Percentiles rank a stretch among this genome's conserved stretches.
Conservation (phyloP, 1,140 invertebrate genomes). For the Triops longicaudatus region DNA sequence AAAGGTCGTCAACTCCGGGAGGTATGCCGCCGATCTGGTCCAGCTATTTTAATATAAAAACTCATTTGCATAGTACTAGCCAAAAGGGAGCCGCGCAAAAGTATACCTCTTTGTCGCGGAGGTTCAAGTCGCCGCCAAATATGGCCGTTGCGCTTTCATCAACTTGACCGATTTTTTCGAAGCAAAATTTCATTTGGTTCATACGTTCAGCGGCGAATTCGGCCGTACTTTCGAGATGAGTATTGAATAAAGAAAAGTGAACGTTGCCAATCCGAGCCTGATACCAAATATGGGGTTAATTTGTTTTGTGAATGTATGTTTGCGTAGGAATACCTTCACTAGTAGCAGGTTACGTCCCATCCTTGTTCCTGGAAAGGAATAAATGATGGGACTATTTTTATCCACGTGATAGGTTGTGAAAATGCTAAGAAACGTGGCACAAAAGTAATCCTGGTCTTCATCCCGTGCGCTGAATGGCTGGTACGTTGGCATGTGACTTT, state of each 20-base stretch:
- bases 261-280: slow-evolving; percentile 44
- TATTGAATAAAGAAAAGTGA: slow-evolving; percentile 45
- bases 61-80: not conserved
- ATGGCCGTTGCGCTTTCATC: slow-evolving; percentile 42
- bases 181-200: slow-evolving; percentile 43
- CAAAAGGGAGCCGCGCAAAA: slow-evolving; percentile 4
- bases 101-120: slow-evolving; percentile 50
- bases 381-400: slow-evolving; percentile 40
- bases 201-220: slow-evolving; percentile 42
- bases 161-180: slow-evolving; percentile 38
- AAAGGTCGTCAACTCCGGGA: slow-evolving; percentile 44
- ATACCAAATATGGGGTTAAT: slow-evolving; percentile 16
- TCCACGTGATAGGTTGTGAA: slow-evolving; percentile 37
- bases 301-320: not conserved
- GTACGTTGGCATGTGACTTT: slow-evolving; percentile 39
- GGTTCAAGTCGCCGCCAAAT: slow-evolving; percentile 53
- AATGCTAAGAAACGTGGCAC: slow-evolving; percentile 43
- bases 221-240: slow-evolving; percentile 52
- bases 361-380: slow-evolving; percentile 40
- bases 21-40: slow-evolving; percentile 42
- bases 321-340: slow-evolving; percentile 31
- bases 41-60: slow-evolving; percentile 37
- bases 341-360: slow-evolving; percentile 49
- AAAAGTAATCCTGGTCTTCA: slow-evolving; percentile 42
- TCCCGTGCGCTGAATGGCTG: slow-evolving; percentile 36